Evolutionary conservation across 2,888 invertebrate genomes (phyloP), one percentile per base, ranked within the genome.

Genomic region (Dorcus parallelipipedus): DNA sequence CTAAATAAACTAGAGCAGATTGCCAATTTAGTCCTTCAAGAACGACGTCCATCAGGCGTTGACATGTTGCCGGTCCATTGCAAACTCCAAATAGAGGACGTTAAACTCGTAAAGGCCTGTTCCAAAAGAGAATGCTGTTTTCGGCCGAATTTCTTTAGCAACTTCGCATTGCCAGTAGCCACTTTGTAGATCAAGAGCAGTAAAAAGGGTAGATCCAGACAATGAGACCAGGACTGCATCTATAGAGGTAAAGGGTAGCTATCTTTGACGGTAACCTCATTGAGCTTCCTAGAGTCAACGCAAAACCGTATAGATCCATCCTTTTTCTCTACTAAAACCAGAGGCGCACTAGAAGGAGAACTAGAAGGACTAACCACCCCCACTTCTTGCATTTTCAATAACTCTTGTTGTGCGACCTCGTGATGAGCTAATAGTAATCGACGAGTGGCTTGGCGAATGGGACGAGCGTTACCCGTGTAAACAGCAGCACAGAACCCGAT

Each of bases 351-450:
- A 26, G 54, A 61, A 7, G 42, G 50, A 45, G 49, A 49, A 9
- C n/a, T 39, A 0, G 59, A 61, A 14, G 20, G 3, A 42, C 56
- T 54, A 14, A 59, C 47, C 9, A 59, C 51, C 8, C 53, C 59
- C 26, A 53, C 7, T 14, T 49, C 42, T 10, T 56, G 33, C 59
- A 56, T 61, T 6, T 45, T n/a, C 47, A 49, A 38, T 9, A 61
- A 9, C 10, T 61, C 61, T 33, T 43, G 26, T 23, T 60, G 14
- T 6, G 58, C 58, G n/a, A 52, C 3, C 20, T 2, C 20, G 2
- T 2, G 20, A 20, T 20, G 20, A 20, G 20, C 20, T 20, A 20
- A 20, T 0, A 2, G 20, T 20, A 20, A 20, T 3, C 20, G 20
- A 20, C 20, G 20, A 20, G 20, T 1, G 3, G 20, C n/a, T 2